Evolutionary conservation across 23 tunicate genomes (phyloP).

Genomic region (Clavelina lepadiformis): DNA sequence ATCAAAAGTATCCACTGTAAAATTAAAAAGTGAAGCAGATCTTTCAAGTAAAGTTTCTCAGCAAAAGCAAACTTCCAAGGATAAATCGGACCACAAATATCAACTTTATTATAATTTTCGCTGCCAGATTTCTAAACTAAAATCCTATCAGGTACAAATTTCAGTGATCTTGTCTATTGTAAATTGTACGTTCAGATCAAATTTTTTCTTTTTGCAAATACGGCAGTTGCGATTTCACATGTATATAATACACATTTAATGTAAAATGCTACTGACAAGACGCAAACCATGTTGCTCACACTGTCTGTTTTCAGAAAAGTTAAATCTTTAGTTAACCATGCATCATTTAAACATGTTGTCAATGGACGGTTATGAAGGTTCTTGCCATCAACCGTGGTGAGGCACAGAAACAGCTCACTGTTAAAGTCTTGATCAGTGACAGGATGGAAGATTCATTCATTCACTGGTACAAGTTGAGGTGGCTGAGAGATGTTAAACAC

Average conservation of each 20-base stretch:
- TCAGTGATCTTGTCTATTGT: too few relatives aligned
- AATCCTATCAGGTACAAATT: slow-evolving; percentile 57
- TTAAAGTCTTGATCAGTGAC: slow-evolving; percentile 43
- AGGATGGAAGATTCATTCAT: slow-evolving; percentile 29
- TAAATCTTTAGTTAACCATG: too few relatives aligned
- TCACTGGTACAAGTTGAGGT: slow-evolving; percentile 30
- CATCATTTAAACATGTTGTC: too few relatives aligned
- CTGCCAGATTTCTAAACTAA: slow-evolving; percentile 13
- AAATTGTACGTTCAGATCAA: not conserved
- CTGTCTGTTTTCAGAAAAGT: too few relatives aligned
- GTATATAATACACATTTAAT: too few relatives aligned
- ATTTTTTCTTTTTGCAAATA: not conserved
- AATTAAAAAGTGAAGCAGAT: slow-evolving; percentile 2
- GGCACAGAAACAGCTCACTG: slow-evolving; percentile 66
- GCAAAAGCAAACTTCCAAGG: not conserved
- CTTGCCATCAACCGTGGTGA: slow-evolving; percentile 91
- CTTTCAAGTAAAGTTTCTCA: too few relatives aligned
- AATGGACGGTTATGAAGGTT: slow-evolving; percentile 44
- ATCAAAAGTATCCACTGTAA: slow-evolving; percentile 8
- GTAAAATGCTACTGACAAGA: too few relatives aligned
- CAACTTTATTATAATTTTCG: slow-evolving; percentile 45
- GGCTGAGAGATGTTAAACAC: too few relatives aligned
- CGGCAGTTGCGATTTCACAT: too few relatives aligned
- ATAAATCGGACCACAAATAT: slow-evolving; percentile 29
- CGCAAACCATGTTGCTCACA: too few relatives aligned